Base-by-base conservation (phyloP, 2,888 invertebrate genomes). In the Caradrina clavipalpis region DNA sequence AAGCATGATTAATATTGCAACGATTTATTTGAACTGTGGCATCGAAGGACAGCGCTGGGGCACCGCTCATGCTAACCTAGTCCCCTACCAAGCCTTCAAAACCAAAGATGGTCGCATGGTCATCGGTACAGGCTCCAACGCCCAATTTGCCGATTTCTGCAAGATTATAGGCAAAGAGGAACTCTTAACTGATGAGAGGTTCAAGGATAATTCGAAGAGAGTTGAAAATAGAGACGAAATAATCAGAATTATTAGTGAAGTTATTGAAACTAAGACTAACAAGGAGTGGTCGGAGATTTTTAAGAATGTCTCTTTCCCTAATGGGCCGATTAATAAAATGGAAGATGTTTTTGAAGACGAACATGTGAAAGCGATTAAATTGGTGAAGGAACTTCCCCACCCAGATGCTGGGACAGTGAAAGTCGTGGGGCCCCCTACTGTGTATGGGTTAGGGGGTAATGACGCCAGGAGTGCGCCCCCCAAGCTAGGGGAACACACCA, bases 31-130 rank as follows among this genome's bases (percentile, higher is more conserved):
- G 39, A 99, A 99, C 91, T 97, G 97, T 57, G 98, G 97, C 0
- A 96, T 96, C 31, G 98, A 98, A 86, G 98, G 98, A 0, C 95
- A 96, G 69, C 96, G 98, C 61, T 98, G 98, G 97, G 99, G 99
- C n/a, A 99, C 99, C 0, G 98, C 98, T 0, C 99, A 99, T 91
- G 98, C 97, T 72, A 99, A 98, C 89, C 97, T 99, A 73, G 99
- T 99, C 0, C 99, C 99, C 0, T 99, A 99, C 89, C 98, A 99
- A 96, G 97, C 98, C 4, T 99, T 99, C 88, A 96, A 97, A 87
- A 98, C 99, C 0, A 96, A 96, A 88, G 98, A 99, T 90, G 98
- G 98, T 0, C 98, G 98, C 86, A 96, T 99, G 65, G 98, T 99
- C 0, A 96, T 99, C 5, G 99, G 99, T 0, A 97, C 98, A 2